Base-by-base conservation (phyloP, 2,113 vertebrate species). In the Microcebus lehilahytsara region DNA sequence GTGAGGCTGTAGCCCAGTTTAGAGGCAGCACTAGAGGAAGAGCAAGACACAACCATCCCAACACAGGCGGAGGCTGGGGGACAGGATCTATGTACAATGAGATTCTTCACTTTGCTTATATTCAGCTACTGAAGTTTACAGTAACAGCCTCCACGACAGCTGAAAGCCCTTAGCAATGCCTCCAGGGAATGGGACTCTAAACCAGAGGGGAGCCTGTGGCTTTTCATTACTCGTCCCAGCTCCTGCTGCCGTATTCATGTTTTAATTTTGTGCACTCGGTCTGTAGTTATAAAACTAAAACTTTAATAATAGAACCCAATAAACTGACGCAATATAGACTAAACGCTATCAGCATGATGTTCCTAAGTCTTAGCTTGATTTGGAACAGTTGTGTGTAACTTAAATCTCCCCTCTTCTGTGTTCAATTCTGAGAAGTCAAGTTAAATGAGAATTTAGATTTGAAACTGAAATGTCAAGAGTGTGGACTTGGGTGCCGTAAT, bases 201-300 rank as follows among this genome's bases (percentile, higher is more conserved):
- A 20, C 32, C 19, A 46, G n/a, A 9, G 23, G 74, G 49, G 20
- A 56, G n/a, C 25, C 56, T 1, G 0, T 56, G 71, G 32, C 51
- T 42, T 69, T 42, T 81, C 37, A 30, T 27, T 58, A 14, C 12
- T 17, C 37, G 27, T 66, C 11, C 27, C 27, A 16, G 7, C 32
- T 8, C 9, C 16, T 60, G 30, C 22, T 60, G 6, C 62, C 67
- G 9, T 53, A 32, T 13, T 34, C 37, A 1, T 3, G 2, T 25
- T 42, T 77, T 93, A 9, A 64, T 80, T 81, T 95, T 78, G 83
- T 42, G 85, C 60, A 79, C 32, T 27, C 30, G 62, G 91, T 91
- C 95, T 96, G 72, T 91, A 87, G 69, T 95, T 97, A 87, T 96
- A 94, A 97, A 96, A 89, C 69, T 85, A 78, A 96, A 98, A 97